Evolutionary conservation across 1,140 invertebrate species (phyloP).

Genomic region (Magallana ariakensis): DNA sequence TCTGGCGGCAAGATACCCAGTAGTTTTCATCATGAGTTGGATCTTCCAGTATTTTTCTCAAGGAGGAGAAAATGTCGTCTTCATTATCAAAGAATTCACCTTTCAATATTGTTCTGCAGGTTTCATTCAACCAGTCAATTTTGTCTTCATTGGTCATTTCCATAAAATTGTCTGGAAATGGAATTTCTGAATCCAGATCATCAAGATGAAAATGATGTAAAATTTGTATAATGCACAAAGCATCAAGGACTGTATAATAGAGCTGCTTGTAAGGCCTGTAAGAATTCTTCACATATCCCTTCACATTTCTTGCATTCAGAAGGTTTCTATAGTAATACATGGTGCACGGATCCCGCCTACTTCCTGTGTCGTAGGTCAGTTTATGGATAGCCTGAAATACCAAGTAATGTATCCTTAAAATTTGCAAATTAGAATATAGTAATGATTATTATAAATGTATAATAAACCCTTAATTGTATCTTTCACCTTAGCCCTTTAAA

Average conservation of each 20-base stretch:
- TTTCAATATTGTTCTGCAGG: conserved; percentile 37
- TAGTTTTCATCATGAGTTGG: conserved; percentile 55
- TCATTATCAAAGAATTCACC: conserved; percentile 51
- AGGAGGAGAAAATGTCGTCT: conserved; percentile 41
- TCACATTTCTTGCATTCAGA: conserved; percentile 40
- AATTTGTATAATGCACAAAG: conserved; percentile 26
- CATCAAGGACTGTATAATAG: conserved; percentile 43
- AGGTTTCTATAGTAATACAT: conserved; percentile 45
- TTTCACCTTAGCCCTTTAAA: no score
- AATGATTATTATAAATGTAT: no score
- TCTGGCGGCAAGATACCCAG: conserved; percentile 42
- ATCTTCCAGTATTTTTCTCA: conserved; percentile 49
- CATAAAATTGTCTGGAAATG: conserved; percentile 48
- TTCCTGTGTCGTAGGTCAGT: conserved; percentile 40
- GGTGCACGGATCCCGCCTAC: conserved; percentile 29
- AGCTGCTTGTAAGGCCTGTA: conserved; percentile 46
- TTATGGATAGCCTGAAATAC: conserved; percentile 43
- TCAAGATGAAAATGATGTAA: conserved; percentile 20
- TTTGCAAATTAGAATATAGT: no score
- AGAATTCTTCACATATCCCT: conserved; percentile 46
- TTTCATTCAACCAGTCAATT: conserved; percentile 51
- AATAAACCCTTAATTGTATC: no score
- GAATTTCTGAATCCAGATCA: conserved; percentile 31
- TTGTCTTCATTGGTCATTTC: conserved; percentile 30
- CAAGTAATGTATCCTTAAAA: not conserved